Evolutionary conservation across 1,140 invertebrate genomes (phyloP), one percentile per base, ranked within the genome.

Genomic region (Lepidostoma basale): DNA sequence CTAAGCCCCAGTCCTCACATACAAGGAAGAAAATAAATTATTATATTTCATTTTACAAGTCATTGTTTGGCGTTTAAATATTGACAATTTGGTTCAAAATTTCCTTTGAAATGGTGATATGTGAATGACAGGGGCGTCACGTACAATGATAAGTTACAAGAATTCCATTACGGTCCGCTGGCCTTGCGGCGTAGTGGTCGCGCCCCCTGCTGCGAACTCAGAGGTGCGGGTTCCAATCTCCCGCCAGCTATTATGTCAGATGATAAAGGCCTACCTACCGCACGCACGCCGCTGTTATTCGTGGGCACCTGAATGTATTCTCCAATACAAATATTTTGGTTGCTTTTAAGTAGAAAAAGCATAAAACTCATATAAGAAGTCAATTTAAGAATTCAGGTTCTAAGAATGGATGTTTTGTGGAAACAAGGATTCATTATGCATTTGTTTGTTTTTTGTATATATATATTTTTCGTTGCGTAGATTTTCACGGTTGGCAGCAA

Each of bases 161-260:
- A 33, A 59, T 59, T 59, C 33, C 12, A 14, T 40, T 42, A 58
- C 10, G 2, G 52, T 58, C 33, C 16, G 28, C 16, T 54, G 28
- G 49, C 49, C 18, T 14, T 28, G 36, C 25, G 8, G 56, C 8
- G 20, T 20, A 59, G 56, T 25, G 33, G 14, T 40, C 36, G 8
- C 25, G 23, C 5, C 56, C 39, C 56, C 56, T 36, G 56, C 36
- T 59, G 56, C 25, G 56, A 40, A 1, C 9, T 18, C 5, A 22
- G 33, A 20, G 33, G 33, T 25, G 5, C 36, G 33, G 56, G 39
- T 59, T 59, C 56, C 12, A 25, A 16, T 14, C 20, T 18, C 39
- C 56, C 39, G 39, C 33, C 33, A 40, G 33, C 39, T n/a, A 59
- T 59, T 42, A 59, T 59, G 56, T 42, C 36, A 59, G 56, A 59